phyloP scores from a whole-genome alignment of 2,797 vertebrate genomes.

The Notolabrus celidotus region DNA sequence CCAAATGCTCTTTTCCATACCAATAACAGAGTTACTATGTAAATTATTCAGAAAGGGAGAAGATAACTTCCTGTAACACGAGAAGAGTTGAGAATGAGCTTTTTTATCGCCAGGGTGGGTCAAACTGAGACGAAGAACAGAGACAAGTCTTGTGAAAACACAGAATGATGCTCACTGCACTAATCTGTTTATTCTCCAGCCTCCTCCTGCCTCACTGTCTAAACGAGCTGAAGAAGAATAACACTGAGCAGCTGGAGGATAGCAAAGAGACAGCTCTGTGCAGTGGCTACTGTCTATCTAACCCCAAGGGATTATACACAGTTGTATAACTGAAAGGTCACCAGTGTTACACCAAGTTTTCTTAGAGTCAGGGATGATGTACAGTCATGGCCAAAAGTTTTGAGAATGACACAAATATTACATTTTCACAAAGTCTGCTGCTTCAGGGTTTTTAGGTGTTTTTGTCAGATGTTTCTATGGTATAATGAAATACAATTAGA shows the following conservation, averaged over 20 bases:
- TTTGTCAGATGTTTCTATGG: no score
- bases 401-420: no score
- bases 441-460: no score
- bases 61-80: background rate
- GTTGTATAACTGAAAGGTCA: constrained; percentile 50
- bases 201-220: constrained; percentile 29
- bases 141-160: constrained; percentile 40
- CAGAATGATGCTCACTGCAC: constrained; percentile 26
- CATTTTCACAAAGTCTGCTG: no score
- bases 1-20: constrained; percentile 10
- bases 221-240: constrained; percentile 42
- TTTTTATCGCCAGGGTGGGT: constrained; percentile 17
- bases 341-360: constrained; percentile 25
- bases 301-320: constrained; percentile 8
- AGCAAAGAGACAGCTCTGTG: constrained; percentile 8
- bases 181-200: constrained; percentile 46
- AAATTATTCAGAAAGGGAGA: background rate
- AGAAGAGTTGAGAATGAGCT: background rate
- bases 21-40: background rate
- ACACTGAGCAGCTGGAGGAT: constrained; percentile 44
- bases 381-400: no score
- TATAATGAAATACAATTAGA: no score
- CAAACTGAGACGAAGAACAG: constrained; percentile 46
- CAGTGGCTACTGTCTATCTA: constrained; percentile 16
- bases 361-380: background rate